A percentile compares a stretch with the other conserved stretches of the same genome.
Conservation (phyloP, 2,113 vertebrate genomes). For the Nothocercus nigrocapillus region DNA sequence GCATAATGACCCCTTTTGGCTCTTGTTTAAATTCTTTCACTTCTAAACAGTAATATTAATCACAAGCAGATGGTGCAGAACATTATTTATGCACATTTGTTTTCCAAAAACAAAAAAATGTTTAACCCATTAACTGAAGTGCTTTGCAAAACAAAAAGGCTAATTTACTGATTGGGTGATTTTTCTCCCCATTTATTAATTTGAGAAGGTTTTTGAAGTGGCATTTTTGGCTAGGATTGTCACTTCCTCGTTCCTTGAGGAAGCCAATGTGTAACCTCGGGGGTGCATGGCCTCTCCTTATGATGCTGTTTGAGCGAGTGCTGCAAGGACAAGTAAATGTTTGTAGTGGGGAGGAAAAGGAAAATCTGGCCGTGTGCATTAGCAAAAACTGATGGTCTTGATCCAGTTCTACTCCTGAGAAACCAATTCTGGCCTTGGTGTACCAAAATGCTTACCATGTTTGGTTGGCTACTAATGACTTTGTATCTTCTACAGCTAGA, state of each 20-base stretch:
- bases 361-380: rapidly evolving
- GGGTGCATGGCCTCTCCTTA: neutral
- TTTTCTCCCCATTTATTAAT: neutral
- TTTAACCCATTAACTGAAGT: constrained; percentile 55
- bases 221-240: neutral
- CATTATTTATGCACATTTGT: constrained; percentile 61
- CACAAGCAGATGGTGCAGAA: constrained; percentile 60
- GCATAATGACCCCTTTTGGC: constrained; percentile 63
- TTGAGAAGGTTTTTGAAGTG: neutral
- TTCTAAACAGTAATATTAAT: constrained; percentile 68
- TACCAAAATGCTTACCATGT: neutral
- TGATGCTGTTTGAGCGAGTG: neutral
- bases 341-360: too few species aligned
- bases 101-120: constrained; percentile 26
- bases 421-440: rapidly evolving
- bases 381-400: rapidly evolving
- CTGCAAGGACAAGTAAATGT: neutral
- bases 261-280: neutral
- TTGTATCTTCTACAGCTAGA: neutral
- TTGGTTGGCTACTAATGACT: neutral
- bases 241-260: neutral
- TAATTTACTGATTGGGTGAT: constrained; percentile 4
- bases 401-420: neutral
- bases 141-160: constrained; percentile 7
- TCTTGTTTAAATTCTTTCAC: constrained; percentile 66